A percentile compares a stretch with the other conserved stretches of the same genome.
Evolutionary conservation across 2,888 invertebrate species (phyloP).

Genomic region (Amitus sp.): DNA sequence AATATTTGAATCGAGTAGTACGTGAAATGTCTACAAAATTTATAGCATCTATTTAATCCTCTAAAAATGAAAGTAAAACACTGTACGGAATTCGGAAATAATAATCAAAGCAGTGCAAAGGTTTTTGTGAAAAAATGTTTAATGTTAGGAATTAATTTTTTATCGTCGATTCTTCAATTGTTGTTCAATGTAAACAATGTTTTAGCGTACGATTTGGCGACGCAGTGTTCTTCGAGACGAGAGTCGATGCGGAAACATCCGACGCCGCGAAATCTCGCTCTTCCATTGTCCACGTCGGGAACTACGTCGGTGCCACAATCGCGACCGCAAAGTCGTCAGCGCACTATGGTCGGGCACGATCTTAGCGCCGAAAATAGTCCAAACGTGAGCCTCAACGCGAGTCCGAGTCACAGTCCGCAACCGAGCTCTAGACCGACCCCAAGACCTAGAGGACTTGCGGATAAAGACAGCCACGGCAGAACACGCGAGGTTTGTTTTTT

Average conservation of each 20-base stretch:
- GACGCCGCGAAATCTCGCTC: slow-evolving; percentile 71
- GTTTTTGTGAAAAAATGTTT: too few relatives aligned
- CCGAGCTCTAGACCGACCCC: slow-evolving; percentile 51
- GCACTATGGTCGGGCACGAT: slow-evolving; percentile 40
- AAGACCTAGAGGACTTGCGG: slow-evolving; percentile 43
- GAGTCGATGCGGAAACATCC: slow-evolving; percentile 77
- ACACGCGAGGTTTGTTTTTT: background rate
- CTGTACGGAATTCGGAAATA: too few relatives aligned
- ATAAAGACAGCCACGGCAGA: slow-evolving; percentile 19
- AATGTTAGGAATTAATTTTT: slow-evolving; percentile 1
- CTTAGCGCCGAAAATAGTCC: slow-evolving; percentile 50
- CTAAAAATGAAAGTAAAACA: too few relatives aligned
- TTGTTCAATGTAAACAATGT: slow-evolving; percentile 1
- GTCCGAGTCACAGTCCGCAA: slow-evolving; percentile 50
- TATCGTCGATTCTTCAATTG: slow-evolving; percentile 1
- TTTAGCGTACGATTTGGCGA: slow-evolving; percentile 83
- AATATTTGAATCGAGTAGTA: too few relatives aligned
- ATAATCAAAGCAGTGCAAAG: too few relatives aligned
- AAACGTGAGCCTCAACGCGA: slow-evolving; percentile 47
- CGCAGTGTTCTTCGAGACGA: slow-evolving; percentile 79
- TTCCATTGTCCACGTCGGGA: slow-evolving; percentile 66
- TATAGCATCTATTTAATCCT: too few relatives aligned
- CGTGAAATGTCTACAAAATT: too few relatives aligned
- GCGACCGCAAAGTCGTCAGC: slow-evolving; percentile 66
- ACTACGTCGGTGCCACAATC: slow-evolving; percentile 79